A percentile compares a stretch with the other conserved stretches of the same genome.
phyloP scores from a whole-genome alignment of 37 sponge, comb jelly and placozoan genomes.

The Halichondria panicea region DNA sequence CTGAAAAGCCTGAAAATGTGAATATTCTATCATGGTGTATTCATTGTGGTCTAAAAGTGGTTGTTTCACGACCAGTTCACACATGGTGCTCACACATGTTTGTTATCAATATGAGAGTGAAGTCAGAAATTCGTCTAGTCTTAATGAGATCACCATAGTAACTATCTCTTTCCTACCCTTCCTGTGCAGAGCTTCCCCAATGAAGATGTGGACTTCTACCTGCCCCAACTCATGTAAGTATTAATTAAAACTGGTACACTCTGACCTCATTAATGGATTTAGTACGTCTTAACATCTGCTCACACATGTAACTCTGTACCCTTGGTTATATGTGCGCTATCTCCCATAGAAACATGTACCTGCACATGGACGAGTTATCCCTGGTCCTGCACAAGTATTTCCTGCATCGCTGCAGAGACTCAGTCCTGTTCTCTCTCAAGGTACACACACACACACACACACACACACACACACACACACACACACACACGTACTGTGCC shows the following conservation, averaged over 20 bases:
- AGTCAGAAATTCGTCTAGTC: too few relatives aligned
- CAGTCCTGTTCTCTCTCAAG: slow-evolving; percentile 82
- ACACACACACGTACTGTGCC: too few relatives aligned
- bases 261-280: neutral
- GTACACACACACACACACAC: slow-evolving; percentile 21
- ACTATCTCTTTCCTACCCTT: neutral
- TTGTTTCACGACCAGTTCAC: too few relatives aligned
- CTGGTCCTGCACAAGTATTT: slow-evolving; percentile 81
- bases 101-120: too few relatives aligned
- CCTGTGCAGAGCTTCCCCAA: slow-evolving; percentile 59
- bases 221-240: slow-evolving; percentile 87
- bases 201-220: slow-evolving; percentile 87
- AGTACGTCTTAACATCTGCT: neutral
- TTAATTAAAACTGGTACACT: neutral
- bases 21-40: too few relatives aligned
- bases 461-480: too few relatives aligned
- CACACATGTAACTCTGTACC: neutral
- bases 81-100: too few relatives aligned
- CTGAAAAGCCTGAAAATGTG: too few relatives aligned
- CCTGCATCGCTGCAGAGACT: slow-evolving; percentile 62
- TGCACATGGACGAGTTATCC: slow-evolving; percentile 82
- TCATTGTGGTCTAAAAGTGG: too few relatives aligned
- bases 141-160: too few relatives aligned
- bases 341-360: slow-evolving; percentile 75
- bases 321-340: neutral